Conservation (phyloP, 2,113 vertebrate species). For the Onychostruthus taczanowskii region DNA sequence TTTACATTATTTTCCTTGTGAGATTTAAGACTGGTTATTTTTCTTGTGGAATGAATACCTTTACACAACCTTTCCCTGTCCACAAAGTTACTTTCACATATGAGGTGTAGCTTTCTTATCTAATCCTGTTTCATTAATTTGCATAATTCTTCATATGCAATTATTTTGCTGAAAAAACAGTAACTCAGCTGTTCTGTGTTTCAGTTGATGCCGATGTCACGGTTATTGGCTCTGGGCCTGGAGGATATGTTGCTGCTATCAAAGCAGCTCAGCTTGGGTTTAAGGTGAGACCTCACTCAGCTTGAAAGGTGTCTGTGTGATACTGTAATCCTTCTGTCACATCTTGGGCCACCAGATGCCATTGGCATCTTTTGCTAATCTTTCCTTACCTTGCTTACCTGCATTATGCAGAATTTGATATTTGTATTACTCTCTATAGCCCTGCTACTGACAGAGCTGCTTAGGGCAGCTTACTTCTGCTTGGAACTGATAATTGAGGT, state of each 20-base stretch:
- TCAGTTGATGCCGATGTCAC: slow-evolving; percentile 95
- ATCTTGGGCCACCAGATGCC: background rate
- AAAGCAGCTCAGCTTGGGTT: slow-evolving; percentile 98
- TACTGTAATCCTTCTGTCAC: background rate
- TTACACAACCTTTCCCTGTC: background rate
- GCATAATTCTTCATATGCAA: background rate
- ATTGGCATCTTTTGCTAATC: background rate
- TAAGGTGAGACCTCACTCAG: slow-evolving; percentile 72
- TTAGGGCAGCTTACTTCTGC: background rate
- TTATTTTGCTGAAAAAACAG: background rate
- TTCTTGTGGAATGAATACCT: background rate
- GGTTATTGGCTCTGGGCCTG: slow-evolving; percentile 94
- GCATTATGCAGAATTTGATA: background rate
- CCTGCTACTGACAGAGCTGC: background rate
- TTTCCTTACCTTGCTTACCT: background rate
- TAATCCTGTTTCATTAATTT: background rate
- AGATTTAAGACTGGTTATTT: background rate
- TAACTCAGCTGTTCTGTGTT: background rate
- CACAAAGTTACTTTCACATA: background rate
- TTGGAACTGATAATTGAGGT: background rate
- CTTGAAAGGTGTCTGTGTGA: background rate
- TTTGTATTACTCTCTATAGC: background rate
- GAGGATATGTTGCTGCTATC: slow-evolving; percentile 97
- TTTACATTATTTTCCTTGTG: background rate
- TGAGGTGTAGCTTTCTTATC: background rate